phyloP scores from a whole-genome alignment of 2,888 invertebrate species.

The Schrankia costaestrigalis region DNA sequence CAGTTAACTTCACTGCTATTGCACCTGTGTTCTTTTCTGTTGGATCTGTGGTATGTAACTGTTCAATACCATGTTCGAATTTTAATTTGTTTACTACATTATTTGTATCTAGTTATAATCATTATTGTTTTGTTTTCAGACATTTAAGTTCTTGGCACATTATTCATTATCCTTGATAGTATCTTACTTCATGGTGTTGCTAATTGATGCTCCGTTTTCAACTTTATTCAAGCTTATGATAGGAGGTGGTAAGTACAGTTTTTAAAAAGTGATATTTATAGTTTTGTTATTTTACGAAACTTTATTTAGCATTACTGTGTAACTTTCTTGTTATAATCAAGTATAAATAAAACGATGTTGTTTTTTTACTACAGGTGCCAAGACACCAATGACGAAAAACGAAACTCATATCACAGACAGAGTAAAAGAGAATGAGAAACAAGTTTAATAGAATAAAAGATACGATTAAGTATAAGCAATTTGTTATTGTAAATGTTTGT shows the following conservation, averaged over 20 bases:
- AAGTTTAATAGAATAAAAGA: too few relatives aligned
- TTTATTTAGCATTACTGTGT: too few relatives aligned
- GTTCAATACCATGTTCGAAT: too few relatives aligned
- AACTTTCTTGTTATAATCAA: too few relatives aligned
- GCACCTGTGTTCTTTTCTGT: slow-evolving; percentile 35
- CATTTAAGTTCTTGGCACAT: slow-evolving; percentile 29
- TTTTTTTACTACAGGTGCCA: slow-evolving; percentile 9
- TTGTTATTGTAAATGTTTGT: too few relatives aligned
- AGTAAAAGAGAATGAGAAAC: slow-evolving; percentile 10
- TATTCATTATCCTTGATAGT: slow-evolving; percentile 21
- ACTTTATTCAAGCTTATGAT: slow-evolving; percentile 29
- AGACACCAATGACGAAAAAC: slow-evolving; percentile 10
- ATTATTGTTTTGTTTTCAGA: slow-evolving; percentile 23
- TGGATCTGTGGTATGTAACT: slow-evolving; percentile 30
- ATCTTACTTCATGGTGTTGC: slow-evolving; percentile 23
- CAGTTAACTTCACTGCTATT: slow-evolving; percentile 31
- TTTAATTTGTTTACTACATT: too few relatives aligned
- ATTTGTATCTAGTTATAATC: not conserved
- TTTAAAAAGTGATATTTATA: too few relatives aligned
- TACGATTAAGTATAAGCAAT: too few relatives aligned
- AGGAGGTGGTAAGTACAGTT: slow-evolving; percentile 16
- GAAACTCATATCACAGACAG: slow-evolving; percentile 3
- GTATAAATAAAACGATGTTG: too few relatives aligned
- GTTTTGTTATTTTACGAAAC: too few relatives aligned
- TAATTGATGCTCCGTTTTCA: slow-evolving; percentile 36